Base-by-base conservation (phyloP, 2,888 invertebrate species). In the Dermolepida albohirtum region DNA sequence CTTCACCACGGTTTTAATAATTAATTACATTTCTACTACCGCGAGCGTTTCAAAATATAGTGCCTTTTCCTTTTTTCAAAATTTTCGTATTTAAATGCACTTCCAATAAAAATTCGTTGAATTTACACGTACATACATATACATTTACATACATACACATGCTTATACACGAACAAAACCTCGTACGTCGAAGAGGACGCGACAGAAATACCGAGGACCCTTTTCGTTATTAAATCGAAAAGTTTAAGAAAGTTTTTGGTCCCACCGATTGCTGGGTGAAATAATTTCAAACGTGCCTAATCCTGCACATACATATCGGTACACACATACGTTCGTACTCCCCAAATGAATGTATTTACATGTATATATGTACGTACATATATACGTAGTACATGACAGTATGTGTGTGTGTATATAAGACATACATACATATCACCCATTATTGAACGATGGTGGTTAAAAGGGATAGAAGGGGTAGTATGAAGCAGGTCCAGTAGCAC, bases 401-500 rank as follows among this genome's bases (percentile, higher is more conserved):
- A 43, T 27, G 52, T 44, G 59, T 50, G 40, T 57, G 34, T 59
- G 63, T 52, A 63, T 52, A 67, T 67, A 67, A 44, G 22, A 40
- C 40, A 54, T 62, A 67, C 69, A 67, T 69, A 69, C 64, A 66
- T 66, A 67, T 67, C 66, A 66, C 66, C 51, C 64, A 69, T 69
- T 67, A 66, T 67, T 66, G 67, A 69, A 69, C 69, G 69, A 64
- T 64, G 66, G 69, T 50, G 59, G 59, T 40, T 69, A 67, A 69
- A 69, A 71, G 71, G 71, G 71, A 69, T 66, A 69, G 68, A 70
- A 71, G 62, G 74, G 74, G 71, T 68, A 75, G 78, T 73, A 76
- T 78, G 76, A 72, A 74, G 77, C 75, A 79, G 79, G 79, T 78
- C 78, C 79, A 78, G 79, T 77, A 80, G 79, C 81, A 81, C 81